Percentiles rank a stretch among this genome's conserved stretches.
Evolutionary conservation across 2,113 vertebrate species (phyloP).

Genomic region (Xiphophorus couchianus): DNA sequence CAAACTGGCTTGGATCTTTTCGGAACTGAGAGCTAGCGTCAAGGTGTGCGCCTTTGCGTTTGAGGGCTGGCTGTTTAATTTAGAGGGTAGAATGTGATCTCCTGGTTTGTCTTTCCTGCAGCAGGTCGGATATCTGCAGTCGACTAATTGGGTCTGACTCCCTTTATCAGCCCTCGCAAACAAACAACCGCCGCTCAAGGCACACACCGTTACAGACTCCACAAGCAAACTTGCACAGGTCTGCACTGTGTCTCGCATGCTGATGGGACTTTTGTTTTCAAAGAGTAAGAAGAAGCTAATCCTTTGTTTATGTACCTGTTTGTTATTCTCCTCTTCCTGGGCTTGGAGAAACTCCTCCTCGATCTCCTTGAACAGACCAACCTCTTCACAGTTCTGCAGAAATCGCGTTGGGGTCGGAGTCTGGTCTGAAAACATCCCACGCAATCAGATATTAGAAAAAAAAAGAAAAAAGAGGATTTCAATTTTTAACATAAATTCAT

Average conservation of each 20-base stretch:
- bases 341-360: slow-evolving; percentile 94
- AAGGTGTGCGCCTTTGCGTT: slow-evolving; percentile 19
- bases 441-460: slow-evolving; percentile 3
- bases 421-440: slow-evolving; percentile 84
- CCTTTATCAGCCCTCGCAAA: slow-evolving; percentile 84
- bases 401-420: slow-evolving; percentile 96
- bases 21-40: slow-evolving; percentile 2
- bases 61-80: slow-evolving; percentile 75
- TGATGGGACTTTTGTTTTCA: neutral
- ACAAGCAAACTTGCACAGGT: slow-evolving; percentile 7
- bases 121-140: slow-evolving; percentile 64
- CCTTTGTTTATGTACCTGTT: slow-evolving; percentile 80
- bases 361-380: slow-evolving; percentile 95
- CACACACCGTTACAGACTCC: slow-evolving; percentile 11
- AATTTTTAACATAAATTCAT: neutral
- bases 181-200: slow-evolving; percentile 51
- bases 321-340: slow-evolving; percentile 92
- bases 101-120: slow-evolving; percentile 62
- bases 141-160: slow-evolving; percentile 83
- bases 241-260: neutral
- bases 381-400: slow-evolving; percentile 97
- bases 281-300: neutral
- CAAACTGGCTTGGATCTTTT: slow-evolving; percentile 28
- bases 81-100: slow-evolving; percentile 79
- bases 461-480: neutral